A percentile compares a stretch with the other conserved stretches of the same genome.
phyloP scores from a whole-genome alignment of 2,888 invertebrate genomes.

The Pristionchus exspectatus region DNA sequence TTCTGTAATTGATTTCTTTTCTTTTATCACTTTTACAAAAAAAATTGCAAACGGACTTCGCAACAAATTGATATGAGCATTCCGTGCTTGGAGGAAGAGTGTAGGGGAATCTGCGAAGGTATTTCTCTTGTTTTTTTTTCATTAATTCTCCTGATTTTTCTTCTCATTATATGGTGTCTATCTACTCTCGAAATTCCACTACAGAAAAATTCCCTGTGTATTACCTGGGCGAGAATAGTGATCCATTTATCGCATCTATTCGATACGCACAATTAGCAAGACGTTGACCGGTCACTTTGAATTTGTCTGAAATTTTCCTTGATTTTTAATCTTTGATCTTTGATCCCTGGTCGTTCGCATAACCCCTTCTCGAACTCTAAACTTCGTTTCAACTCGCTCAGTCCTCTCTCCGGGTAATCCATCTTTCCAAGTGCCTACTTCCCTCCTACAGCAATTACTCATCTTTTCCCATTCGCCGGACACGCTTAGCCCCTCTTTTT shows the following conservation, averaged over 20 bases:
- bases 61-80: conserved; percentile 1
- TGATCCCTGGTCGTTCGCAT: background rate
- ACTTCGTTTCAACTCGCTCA: background rate
- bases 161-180: background rate
- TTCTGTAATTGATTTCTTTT: background rate
- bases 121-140: background rate
- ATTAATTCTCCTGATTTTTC: background rate
- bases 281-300: background rate
- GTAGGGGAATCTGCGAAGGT: conserved; percentile 37
- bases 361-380: background rate
- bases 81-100: background rate
- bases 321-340: background rate
- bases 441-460: conserved; percentile 33
- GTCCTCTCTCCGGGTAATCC: background rate
- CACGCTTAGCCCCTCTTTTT: conserved; percentile 42
- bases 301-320: conserved; percentile 13
- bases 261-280: conserved; percentile 23
- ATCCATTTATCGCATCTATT: conserved; percentile 40
- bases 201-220: background rate
- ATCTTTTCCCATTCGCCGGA: conserved; percentile 37
- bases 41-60: background rate
- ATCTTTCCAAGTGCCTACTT: conserved; percentile 31
- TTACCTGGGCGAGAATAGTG: conserved; percentile 19
- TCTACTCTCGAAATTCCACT: background rate
- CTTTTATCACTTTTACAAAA: background rate